phyloP scores from a whole-genome alignment of 2,888 invertebrate species.

The Metopia argyrocephala region DNA sequence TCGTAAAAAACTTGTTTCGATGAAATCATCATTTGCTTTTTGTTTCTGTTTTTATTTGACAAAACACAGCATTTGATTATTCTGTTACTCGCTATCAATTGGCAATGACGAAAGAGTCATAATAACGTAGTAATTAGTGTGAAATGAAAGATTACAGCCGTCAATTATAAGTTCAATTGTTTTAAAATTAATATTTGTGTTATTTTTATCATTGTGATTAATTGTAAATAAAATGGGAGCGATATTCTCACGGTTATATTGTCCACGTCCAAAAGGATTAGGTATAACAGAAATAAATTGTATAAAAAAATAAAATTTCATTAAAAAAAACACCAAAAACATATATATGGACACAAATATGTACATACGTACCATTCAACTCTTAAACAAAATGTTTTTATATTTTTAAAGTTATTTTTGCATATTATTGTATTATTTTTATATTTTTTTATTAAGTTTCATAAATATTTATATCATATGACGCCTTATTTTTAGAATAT shows the following conservation, averaged over 20 bases:
- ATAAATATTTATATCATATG: no score
- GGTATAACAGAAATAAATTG: not conserved
- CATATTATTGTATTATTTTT: no score
- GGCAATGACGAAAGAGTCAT: not conserved
- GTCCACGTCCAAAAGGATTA: constrained; percentile 40
- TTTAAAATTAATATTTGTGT: not conserved
- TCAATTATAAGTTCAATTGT: not conserved
- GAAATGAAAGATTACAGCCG: constrained; percentile 16
- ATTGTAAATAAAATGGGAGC: constrained; percentile 20
- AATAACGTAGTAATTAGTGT: constrained; percentile 4
- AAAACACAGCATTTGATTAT: constrained; percentile 1
- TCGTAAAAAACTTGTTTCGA: not conserved
- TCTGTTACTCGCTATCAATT: not conserved
- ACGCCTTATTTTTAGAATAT: no score
- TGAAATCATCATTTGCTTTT: constrained; percentile 38
- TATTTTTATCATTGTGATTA: not conserved
- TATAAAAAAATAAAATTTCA: not conserved
- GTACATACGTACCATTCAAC: no score
- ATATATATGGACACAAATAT: no score
- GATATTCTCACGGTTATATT: constrained; percentile 44
- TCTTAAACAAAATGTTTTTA: no score
- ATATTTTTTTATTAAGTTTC: no score
- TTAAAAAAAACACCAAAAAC: no score
- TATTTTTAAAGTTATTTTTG: no score
- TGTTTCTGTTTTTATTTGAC: not conserved